These are phyloP conservation scores for Drosophila robusta DNA, from an alignment of 2,888 invertebrate species.

Conservation along the genomic window DNA sequence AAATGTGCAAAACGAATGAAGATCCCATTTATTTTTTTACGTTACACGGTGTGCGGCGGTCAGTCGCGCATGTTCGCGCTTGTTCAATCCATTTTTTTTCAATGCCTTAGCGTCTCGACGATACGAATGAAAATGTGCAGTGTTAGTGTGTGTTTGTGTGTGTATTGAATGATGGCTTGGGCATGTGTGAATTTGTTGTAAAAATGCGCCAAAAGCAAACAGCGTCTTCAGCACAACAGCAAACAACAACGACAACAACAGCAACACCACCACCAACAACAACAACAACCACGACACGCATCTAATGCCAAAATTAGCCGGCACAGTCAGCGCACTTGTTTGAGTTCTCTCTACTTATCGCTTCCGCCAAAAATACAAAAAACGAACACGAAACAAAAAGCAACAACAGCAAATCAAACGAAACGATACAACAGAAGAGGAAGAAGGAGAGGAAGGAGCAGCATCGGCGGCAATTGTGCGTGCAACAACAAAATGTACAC, in stretches of 20 bases:
- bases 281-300: conserved; percentile 20
- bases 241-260: conserved; percentile 11
- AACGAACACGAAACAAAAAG: conserved; percentile 12
- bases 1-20: conserved; percentile 41
- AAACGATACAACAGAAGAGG: conserved; percentile 23
- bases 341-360: conserved; percentile 45
- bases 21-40: conserved; percentile 53
- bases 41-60: conserved; percentile 60
- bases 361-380: conserved; percentile 21
- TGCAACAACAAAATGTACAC: conserved; percentile 54
- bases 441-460: not conserved
- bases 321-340: conserved; percentile 56
- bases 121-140: conserved; percentile 21
- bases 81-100: conserved; percentile 39
- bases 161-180: conserved; percentile 15
- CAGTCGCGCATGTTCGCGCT: conserved; percentile 58
- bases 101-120: conserved; percentile 25
- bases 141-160: conserved; percentile 8
- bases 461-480: conserved; percentile 27
- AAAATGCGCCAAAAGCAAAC: conserved; percentile 64
- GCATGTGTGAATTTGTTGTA: conserved; percentile 36
- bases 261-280: conserved; percentile 26
- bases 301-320: conserved; percentile 54
- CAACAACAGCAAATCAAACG: conserved; percentile 11
- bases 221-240: conserved; percentile 32